These are phyloP conservation scores for Metridium senile DNA, from an alignment of 92 coral and sea anemone genomes.

Conservation along the genomic window DNA sequence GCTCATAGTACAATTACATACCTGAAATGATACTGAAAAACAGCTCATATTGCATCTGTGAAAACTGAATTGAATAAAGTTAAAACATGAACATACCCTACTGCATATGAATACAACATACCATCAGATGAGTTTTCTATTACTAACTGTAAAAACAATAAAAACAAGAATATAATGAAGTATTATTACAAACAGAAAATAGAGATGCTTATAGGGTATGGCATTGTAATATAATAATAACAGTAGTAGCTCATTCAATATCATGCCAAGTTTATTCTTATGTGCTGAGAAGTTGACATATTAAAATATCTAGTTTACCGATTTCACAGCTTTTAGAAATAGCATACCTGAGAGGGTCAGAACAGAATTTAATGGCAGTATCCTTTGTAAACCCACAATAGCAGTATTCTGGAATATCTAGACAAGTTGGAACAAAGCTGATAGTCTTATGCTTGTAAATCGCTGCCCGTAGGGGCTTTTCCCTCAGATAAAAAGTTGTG, in stretches of 20 bases:
- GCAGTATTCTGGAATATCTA: slow-evolving; percentile 32
- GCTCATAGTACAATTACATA: slow-evolving; percentile 26
- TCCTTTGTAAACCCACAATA: slow-evolving; percentile 62
- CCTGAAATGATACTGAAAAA: too few species aligned
- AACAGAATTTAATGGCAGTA: slow-evolving; percentile 17
- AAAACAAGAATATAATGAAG: background rate
- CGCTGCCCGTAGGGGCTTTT: slow-evolving; percentile 42
- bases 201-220: too few species aligned
- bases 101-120: too few species aligned
- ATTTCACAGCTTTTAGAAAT: slow-evolving; percentile 30
- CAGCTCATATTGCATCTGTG: background rate
- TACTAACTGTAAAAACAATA: background rate
- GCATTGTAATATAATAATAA: background rate
- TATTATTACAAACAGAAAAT: too few species aligned
- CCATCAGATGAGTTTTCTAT: too few species aligned
- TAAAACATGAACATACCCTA: too few species aligned
- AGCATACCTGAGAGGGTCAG: slow-evolving; percentile 23
- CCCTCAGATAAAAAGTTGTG: slow-evolving; percentile 54
- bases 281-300: slow-evolving; percentile 29
- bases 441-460: slow-evolving; percentile 29
- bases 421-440: slow-evolving; percentile 45
- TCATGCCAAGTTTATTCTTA: background rate
- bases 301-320: slow-evolving; percentile 36
- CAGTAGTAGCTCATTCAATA: background rate
- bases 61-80: too few species aligned